Base-by-base conservation (phyloP, 2,113 vertebrate species). In the Nothobranchius furzeri region DNA sequence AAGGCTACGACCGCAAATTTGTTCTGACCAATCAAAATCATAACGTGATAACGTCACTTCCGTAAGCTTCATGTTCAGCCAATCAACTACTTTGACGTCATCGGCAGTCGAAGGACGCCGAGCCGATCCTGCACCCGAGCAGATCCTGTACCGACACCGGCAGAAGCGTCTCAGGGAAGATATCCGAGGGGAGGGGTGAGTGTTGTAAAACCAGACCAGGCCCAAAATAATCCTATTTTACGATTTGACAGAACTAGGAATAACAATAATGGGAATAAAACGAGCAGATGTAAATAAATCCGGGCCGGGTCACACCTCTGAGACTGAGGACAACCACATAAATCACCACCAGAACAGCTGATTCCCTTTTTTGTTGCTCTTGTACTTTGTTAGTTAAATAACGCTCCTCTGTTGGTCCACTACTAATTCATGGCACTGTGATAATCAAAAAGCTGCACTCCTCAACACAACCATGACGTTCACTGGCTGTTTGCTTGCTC, bases 401-500 rank as follows among this genome's bases (percentile, higher is more conserved):
- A 82, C 57, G 67, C 68, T 68, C 81, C 80, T 76, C 74, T 10
- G 49, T 63, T 78, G 81, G 70, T 64, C 70, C 64, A 76, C 70
- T 66, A 76, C 56, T 77, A 83, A 86, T 60, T 36, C 8, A 37
- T 37, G 60, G 48, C 57, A 71, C n/a, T 70, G 81, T 71, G 68
- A 70, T 85, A 67, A 87, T 84, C 74, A 83, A 68, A 20, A 76
- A 80, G 71, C 66, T 53, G 37, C 25, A 76, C 73, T 82, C 74
- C 76, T 60, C 56, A 66, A 70, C 60, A 69, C 85, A 85, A 70
- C 70, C 70, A 69, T 35, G 57, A 46, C 83, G 83, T 84, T 88
- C 52, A 74, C 70, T 83, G 79, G 85, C 75, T 84, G 84, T 81
- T 84, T 85, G 78, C 75, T 78, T 74, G 63, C 78, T 83, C 73